phyloP scores from a whole-genome alignment of 2,888 invertebrate genomes.

The Plagodis dolabraria region DNA sequence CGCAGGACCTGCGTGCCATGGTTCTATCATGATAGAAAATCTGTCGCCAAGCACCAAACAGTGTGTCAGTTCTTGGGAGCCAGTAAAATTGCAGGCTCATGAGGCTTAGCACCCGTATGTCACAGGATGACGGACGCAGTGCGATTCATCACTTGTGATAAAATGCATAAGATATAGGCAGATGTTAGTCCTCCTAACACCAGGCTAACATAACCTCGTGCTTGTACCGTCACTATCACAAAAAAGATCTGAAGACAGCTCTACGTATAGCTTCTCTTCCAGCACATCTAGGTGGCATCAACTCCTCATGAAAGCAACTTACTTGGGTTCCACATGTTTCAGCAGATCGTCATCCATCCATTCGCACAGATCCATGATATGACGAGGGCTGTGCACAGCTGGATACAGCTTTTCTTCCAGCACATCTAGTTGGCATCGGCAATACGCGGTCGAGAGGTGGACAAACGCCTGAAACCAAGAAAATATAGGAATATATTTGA shows the following conservation, averaged over 20 bases:
- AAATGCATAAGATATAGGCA: not conserved
- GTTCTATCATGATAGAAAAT: not conserved
- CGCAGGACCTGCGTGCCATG: not conserved
- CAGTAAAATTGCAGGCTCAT: no score
- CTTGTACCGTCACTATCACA: no score
- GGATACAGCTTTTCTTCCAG: constrained; percentile 93
- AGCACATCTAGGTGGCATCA: no score
- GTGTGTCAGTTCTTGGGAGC: no score
- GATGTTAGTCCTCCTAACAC: no score
- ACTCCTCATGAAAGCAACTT: constrained; percentile 34
- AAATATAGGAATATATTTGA: not conserved
- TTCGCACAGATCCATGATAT: constrained; percentile 87
- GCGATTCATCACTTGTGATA: no score
- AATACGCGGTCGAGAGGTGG: constrained; percentile 97
- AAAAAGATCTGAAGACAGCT: no score
- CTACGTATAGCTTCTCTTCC: no score
- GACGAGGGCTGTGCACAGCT: constrained; percentile 85
- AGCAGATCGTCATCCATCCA: constrained; percentile 89
- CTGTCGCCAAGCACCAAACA: no score
- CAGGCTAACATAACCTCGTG: no score
- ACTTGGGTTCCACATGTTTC: constrained; percentile 88
- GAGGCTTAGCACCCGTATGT: no score
- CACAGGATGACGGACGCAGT: no score
- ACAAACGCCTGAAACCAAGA: constrained; percentile 85
- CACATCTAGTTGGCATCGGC: constrained; percentile 92